Evolutionary conservation across 2,113 vertebrate species (phyloP).

Genomic region (Aythya baeri): DNA sequence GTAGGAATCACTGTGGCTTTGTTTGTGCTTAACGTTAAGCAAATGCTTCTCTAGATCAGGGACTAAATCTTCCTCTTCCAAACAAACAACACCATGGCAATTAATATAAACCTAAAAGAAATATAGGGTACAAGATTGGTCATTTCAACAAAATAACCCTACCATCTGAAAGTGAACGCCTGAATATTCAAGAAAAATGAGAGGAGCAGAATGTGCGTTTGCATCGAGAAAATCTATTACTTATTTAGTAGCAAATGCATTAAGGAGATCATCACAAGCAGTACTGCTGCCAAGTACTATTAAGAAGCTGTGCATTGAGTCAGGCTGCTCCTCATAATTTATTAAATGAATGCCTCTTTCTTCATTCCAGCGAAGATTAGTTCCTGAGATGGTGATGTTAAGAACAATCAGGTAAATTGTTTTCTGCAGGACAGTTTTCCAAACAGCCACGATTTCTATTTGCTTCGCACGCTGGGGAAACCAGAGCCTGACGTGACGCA

Average conservation of each 20-base stretch:
- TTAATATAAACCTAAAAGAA: slow-evolving; percentile 2
- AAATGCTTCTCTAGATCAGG: not conserved
- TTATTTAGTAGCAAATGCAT: slow-evolving; percentile 75
- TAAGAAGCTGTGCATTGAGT: slow-evolving; percentile 26
- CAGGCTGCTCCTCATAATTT: slow-evolving; percentile 69
- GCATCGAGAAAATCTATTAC: slow-evolving; percentile 62
- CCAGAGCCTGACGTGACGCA: not conserved
- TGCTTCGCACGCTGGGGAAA: not conserved
- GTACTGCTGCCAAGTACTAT: slow-evolving; percentile 39
- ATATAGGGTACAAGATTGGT: not conserved
- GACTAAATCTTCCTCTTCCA: not conserved
- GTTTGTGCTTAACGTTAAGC: not conserved
- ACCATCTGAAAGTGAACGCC: not conserved
- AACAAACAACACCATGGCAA: not conserved
- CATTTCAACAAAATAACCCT: not conserved
- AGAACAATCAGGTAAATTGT: slow-evolving; percentile 8
- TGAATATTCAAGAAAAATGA: not conserved
- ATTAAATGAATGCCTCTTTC: slow-evolving; percentile 63
- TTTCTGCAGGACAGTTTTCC: slow-evolving; percentile 9
- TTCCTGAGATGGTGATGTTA: slow-evolving; percentile 34
- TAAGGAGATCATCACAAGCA: slow-evolving; percentile 54
- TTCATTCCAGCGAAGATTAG: slow-evolving; percentile 41
- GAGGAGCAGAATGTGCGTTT: slow-evolving; percentile 1
- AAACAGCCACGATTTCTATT: not conserved
- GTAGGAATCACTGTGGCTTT: not conserved